Conservation (phyloP, 2,888 invertebrate species). For the Habrosyne pyritoides region DNA sequence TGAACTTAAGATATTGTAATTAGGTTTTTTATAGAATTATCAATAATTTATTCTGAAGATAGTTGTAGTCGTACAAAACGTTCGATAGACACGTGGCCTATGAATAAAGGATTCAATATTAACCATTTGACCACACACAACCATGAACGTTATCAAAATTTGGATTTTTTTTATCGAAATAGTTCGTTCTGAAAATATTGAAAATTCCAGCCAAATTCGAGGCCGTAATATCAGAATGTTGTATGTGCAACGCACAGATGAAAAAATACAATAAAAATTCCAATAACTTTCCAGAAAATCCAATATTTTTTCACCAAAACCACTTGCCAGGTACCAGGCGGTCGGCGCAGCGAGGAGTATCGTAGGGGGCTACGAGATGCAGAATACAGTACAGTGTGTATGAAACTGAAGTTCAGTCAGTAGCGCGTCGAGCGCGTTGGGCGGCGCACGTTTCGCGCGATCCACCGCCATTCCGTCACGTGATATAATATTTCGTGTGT, state of each 20-base stretch:
- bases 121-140: no score
- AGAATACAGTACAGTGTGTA: conserved; percentile 51
- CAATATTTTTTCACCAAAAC: conserved; percentile 39
- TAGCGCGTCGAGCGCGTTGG: conserved; percentile 64
- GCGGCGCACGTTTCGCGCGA: conserved; percentile 48
- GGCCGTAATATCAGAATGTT: neutral
- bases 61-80: no score
- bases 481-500: conserved; percentile 40
- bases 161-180: neutral
- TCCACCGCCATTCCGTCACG: conserved; percentile 27
- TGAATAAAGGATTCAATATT: no score
- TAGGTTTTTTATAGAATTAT: no score
- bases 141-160: neutral
- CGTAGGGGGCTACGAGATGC: conserved; percentile 57
- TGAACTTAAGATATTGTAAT: no score
- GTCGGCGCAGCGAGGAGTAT: conserved; percentile 47
- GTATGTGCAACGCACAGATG: neutral
- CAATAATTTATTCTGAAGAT: no score
- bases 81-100: no score
- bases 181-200: neutral
- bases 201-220: neutral
- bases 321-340: conserved; percentile 56
- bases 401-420: conserved; percentile 55
- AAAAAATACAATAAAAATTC: neutral
- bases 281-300: conserved; percentile 36